Evolutionary conservation across 53 echinoderm and acorn worm genomes (phyloP).

Genomic region (Henricia sp.): DNA sequence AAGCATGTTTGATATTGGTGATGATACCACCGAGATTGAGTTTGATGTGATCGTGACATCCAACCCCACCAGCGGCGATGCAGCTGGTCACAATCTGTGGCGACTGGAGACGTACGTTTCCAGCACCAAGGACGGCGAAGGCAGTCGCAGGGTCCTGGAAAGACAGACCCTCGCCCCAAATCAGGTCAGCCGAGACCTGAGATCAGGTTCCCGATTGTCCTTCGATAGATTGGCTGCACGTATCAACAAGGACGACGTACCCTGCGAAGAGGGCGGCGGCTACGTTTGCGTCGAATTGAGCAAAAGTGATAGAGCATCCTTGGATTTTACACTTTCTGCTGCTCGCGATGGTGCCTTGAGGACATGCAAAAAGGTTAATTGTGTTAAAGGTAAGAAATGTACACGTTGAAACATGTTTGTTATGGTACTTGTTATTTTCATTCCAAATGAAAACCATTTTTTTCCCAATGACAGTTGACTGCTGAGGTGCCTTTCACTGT

Average conservation of each 20-base stretch:
- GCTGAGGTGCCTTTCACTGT: too few species aligned
- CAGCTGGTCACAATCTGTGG: conserved; percentile 77
- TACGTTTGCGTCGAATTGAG: conserved; percentile 75
- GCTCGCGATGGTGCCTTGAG: conserved; percentile 62
- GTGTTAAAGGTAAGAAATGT: conserved; percentile 80
- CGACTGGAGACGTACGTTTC: conserved; percentile 71
- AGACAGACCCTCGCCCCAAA: conserved; percentile 71
- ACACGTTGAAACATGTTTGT: too few species aligned
- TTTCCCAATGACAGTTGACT: too few species aligned
- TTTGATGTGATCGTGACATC: conserved; percentile 74
- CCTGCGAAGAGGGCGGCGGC: conserved; percentile 65
- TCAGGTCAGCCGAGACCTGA: conserved; percentile 65
- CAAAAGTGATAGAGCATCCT: conserved; percentile 37
- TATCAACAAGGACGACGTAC: conserved; percentile 66
- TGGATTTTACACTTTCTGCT: conserved; percentile 71
- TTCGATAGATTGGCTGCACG: conserved; percentile 79
- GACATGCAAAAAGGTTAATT: conserved; percentile 76
- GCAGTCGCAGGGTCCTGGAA: conserved; percentile 56
- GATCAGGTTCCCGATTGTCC: conserved; percentile 65
- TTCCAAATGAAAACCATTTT: too few species aligned
- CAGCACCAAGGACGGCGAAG: conserved; percentile 57
- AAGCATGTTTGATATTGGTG: conserved; percentile 24
- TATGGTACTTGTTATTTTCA: too few species aligned
- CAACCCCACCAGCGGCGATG: conserved; percentile 75
- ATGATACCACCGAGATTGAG: conserved; percentile 47